A percentile compares a stretch with the other conserved stretches of the same genome.
Conservation (phyloP, 2,113 vertebrate genomes). For the Rousettus leschenaultii region DNA sequence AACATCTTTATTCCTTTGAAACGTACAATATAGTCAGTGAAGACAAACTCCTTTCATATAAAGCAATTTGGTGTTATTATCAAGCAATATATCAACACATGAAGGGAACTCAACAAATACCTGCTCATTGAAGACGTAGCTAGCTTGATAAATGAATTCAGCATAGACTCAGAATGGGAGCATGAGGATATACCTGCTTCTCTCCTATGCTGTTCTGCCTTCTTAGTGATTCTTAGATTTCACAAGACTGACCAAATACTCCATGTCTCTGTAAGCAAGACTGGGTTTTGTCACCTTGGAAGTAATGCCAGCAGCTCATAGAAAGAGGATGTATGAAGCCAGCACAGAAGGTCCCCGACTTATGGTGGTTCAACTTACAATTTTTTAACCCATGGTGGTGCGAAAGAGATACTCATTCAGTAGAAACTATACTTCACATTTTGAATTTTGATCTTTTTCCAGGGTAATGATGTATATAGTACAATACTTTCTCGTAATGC, state of each 20-base stretch:
- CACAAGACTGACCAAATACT: not conserved
- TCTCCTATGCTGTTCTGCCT: not conserved
- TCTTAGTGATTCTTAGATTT: not conserved
- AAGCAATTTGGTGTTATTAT: not conserved
- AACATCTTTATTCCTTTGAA: not conserved
- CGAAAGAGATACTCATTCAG: not conserved
- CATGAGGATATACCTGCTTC: not conserved
- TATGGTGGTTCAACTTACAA: not conserved
- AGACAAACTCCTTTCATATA: not conserved
- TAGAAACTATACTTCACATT: not conserved
- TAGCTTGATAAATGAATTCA: not conserved
- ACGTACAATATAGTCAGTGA: not conserved
- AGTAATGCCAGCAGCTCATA: not conserved
- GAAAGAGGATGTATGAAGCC: not conserved
- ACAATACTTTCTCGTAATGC: not conserved
- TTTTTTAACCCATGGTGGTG: not conserved
- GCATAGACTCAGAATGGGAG: not conserved
- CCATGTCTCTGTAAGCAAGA: not conserved
- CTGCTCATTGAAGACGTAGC: not conserved
- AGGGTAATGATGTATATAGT: not conserved
- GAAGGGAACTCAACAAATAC: not conserved
- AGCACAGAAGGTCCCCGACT: not conserved
- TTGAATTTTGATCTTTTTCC: not conserved
- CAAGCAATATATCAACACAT: not conserved
- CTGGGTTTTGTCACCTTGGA: not conserved